Conservation (phyloP, 2,888 invertebrate species). For the Pardosa pseudoannulata region DNA sequence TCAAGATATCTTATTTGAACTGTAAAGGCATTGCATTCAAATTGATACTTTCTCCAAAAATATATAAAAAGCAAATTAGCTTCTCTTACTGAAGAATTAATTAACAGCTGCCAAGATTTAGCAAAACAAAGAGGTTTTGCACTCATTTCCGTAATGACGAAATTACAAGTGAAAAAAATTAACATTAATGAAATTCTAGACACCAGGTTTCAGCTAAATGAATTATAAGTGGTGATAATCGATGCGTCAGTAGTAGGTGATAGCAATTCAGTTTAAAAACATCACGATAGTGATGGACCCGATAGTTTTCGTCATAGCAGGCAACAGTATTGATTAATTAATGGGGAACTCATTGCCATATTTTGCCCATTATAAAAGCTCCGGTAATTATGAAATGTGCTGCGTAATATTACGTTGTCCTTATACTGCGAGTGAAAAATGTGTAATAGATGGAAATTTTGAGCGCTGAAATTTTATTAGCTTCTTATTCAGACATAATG, state of each 20-base stretch:
- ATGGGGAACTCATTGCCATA: constrained; percentile 22
- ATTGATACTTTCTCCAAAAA: too few relatives aligned
- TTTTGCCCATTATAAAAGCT: constrained; percentile 20
- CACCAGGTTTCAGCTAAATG: constrained; percentile 23
- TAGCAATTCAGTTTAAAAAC: constrained; percentile 13
- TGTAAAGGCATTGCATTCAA: too few relatives aligned
- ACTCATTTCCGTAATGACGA: not conserved
- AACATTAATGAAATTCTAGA: constrained; percentile 38
- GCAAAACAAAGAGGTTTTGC: not conserved
- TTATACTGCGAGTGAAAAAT: not conserved
- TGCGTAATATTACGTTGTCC: constrained; percentile 6
- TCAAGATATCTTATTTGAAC: too few relatives aligned
- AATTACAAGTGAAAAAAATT: constrained; percentile 20
- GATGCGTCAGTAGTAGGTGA: not conserved
- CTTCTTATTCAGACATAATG: not conserved
- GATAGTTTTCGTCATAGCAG: not conserved
- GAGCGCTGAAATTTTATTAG: not conserved
- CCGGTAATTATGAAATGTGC: constrained; percentile 22
- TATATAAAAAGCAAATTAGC: too few relatives aligned
- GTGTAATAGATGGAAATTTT: not conserved
- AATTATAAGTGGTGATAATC: constrained; percentile 24
- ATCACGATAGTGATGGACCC: not conserved
- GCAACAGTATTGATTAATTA: constrained; percentile 8
- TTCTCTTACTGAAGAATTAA: too few relatives aligned
- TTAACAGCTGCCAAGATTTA: too few relatives aligned